Evolutionary conservation across 2,888 invertebrate genomes (phyloP).

Genomic region (Trissolcus japonicus): DNA sequence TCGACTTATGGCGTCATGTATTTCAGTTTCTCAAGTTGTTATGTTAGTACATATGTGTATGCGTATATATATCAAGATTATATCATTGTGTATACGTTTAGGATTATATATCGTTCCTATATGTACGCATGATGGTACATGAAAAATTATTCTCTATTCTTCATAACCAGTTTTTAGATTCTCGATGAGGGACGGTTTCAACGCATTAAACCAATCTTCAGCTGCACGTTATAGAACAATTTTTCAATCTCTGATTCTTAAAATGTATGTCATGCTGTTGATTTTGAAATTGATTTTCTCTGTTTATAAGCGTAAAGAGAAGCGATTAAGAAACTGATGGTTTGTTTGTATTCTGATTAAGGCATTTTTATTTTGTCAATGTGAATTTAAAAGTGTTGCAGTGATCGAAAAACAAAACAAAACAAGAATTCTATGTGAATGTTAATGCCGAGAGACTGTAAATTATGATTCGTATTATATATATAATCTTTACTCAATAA

Average conservation of each 20-base stretch:
- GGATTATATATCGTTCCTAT: slow-evolving; percentile 11
- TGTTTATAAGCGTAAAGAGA: no score
- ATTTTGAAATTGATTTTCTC: no score
- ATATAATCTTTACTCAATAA: slow-evolving; percentile 10
- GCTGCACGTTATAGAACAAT: neutral
- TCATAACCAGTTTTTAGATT: slow-evolving; percentile 45
- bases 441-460: slow-evolving; percentile 18
- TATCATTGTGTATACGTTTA: slow-evolving; percentile 17
- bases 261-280: no score
- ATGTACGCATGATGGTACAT: slow-evolving; percentile 7
- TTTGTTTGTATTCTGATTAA: slow-evolving; percentile 4
- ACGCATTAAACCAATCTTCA: slow-evolving; percentile 25
- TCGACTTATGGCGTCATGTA: slow-evolving; percentile 25
- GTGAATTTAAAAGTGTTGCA: slow-evolving; percentile 25
- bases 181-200: slow-evolving; percentile 30
- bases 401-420: slow-evolving; percentile 9
- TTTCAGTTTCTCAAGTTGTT: slow-evolving; percentile 22
- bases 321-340: no score
- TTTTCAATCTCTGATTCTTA: no score
- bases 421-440: neutral
- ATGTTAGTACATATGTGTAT: slow-evolving; percentile 17
- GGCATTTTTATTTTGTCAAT: slow-evolving; percentile 13
- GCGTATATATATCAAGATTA: slow-evolving; percentile 19
- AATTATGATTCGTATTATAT: slow-evolving; percentile 12
- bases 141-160: slow-evolving; percentile 12